These are phyloP conservation scores for Crossaster papposus DNA, from an alignment of 53 echinoderm and acorn worm genomes.

Conservation along the genomic window DNA sequence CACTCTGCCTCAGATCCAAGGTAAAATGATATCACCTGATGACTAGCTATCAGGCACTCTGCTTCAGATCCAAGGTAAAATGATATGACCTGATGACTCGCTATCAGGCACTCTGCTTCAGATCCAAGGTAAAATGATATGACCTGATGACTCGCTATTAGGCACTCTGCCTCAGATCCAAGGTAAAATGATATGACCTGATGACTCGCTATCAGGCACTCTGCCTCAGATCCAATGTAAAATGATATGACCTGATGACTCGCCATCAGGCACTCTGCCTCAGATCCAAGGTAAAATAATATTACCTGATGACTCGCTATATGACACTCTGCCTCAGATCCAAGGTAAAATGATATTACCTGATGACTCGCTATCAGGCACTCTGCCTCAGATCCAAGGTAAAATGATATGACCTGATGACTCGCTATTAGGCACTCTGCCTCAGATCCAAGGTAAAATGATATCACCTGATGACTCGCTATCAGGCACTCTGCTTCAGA, in stretches of 20 bases:
- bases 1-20: too few species aligned
- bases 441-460: too few species aligned
- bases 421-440: conserved; percentile 67
- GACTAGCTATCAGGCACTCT: too few species aligned
- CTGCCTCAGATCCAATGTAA: too few species aligned
- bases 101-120: conserved; percentile 67
- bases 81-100: conserved; percentile 43
- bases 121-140: too few species aligned
- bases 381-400: conserved; percentile 59
- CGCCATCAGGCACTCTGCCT: conserved; percentile 67
- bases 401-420: conserved; percentile 19
- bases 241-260: conserved; percentile 19
- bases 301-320: conserved; percentile 60
- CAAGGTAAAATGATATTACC: too few species aligned
- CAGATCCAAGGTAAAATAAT: too few species aligned
- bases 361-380: conserved; percentile 64
- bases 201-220: conserved; percentile 68
- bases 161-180: conserved; percentile 59
- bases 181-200: too few species aligned
- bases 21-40: too few species aligned
- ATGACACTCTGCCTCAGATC: conserved; percentile 59
- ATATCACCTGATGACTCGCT: conserved; percentile 53
- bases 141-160: conserved; percentile 61
- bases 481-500: conserved; percentile 62
- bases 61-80: too few species aligned